Percentiles rank a stretch among this genome's conserved stretches.
These are phyloP conservation scores for Paedocypris sp. DNA, from an alignment of 2,113 vertebrate genomes.

Conservation along the genomic window DNA sequence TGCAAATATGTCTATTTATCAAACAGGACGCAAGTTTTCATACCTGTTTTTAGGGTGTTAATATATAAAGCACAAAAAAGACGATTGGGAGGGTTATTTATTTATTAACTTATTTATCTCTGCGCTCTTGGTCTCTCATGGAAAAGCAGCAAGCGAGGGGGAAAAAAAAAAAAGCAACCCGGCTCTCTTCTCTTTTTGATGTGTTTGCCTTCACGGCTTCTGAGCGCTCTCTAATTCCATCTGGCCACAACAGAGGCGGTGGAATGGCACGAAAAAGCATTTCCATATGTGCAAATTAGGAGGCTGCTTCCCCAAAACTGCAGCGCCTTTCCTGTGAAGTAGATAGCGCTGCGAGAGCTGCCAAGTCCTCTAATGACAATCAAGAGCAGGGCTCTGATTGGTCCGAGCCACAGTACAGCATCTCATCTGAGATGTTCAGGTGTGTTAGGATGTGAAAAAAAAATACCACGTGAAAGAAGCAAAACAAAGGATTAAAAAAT, in stretches of 20 bases:
- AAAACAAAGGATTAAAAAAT: neutral
- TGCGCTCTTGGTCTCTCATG: slow-evolving; percentile 30
- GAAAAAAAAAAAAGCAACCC: neutral
- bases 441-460: slow-evolving; percentile 1
- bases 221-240: slow-evolving; percentile 93
- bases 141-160: slow-evolving; percentile 27
- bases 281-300: slow-evolving; percentile 99
- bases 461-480: neutral
- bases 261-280: slow-evolving; percentile 81
- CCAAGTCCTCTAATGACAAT: slow-evolving; percentile 81
- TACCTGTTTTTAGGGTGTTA: slow-evolving; percentile 2
- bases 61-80: neutral
- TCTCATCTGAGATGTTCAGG: slow-evolving; percentile 31
- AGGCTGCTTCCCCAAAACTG: slow-evolving; percentile 76
- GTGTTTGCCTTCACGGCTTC: slow-evolving; percentile 95
- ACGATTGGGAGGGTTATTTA: neutral
- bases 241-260: slow-evolving; percentile 94
- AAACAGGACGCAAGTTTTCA: neutral
- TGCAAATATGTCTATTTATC: neutral
- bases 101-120: slow-evolving; percentile 37
- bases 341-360: slow-evolving; percentile 57
- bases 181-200: slow-evolving; percentile 54
- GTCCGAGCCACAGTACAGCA: slow-evolving; percentile 41
- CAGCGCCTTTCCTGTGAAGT: slow-evolving; percentile 73
- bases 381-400: slow-evolving; percentile 64